phyloP scores from a whole-genome alignment of 2,797 vertebrate species.

The Brachyalestes nurse region DNA sequence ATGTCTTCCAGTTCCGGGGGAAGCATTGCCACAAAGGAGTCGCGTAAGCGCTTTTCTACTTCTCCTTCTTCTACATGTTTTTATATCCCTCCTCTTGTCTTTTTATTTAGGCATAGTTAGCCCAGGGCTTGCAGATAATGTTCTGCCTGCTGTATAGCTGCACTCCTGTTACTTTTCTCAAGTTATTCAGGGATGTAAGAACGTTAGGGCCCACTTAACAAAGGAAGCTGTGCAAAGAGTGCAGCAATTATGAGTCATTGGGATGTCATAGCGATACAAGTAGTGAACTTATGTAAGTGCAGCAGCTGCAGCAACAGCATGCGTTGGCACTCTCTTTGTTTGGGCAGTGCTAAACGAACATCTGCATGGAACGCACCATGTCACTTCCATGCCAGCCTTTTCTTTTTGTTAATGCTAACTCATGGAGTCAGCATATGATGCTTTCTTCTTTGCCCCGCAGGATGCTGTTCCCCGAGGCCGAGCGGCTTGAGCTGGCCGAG shows the following conservation, averaged over 20 bases:
- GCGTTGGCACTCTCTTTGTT: slow-evolving; percentile 54
- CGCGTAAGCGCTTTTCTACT: slow-evolving; percentile 77
- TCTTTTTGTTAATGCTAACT: slow-evolving; percentile 57
- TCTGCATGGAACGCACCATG: slow-evolving; percentile 50
- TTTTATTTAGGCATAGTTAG: slow-evolving; percentile 28
- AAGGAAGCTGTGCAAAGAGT: slow-evolving; percentile 69
- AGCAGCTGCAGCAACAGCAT: slow-evolving; percentile 61
- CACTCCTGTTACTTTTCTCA: slow-evolving; percentile 43
- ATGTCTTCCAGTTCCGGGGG: slow-evolving; percentile 90
- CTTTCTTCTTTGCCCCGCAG: slow-evolving; percentile 8
- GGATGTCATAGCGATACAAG: slow-evolving; percentile 69
- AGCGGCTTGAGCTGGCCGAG: slow-evolving; percentile 80
- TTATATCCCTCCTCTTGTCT: slow-evolving; percentile 5
- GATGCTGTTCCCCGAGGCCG: slow-evolving; percentile 85
- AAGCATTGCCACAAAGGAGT: slow-evolving; percentile 90
- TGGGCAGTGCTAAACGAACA: slow-evolving; percentile 58
- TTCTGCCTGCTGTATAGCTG: slow-evolving; percentile 11
- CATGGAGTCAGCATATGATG: slow-evolving; percentile 60
- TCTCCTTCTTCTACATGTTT: slow-evolving; percentile 1
- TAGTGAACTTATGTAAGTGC: slow-evolving; percentile 72
- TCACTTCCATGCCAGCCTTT: slow-evolving; percentile 18
- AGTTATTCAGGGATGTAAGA: slow-evolving; percentile 23
- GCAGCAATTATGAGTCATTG: slow-evolving; percentile 78
- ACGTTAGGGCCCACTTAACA: slow-evolving; percentile 64
- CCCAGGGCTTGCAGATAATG: neutral